These are phyloP conservation scores for Dermatemys mawii DNA, from an alignment of 2,113 vertebrate genomes.

Conservation along the genomic window DNA sequence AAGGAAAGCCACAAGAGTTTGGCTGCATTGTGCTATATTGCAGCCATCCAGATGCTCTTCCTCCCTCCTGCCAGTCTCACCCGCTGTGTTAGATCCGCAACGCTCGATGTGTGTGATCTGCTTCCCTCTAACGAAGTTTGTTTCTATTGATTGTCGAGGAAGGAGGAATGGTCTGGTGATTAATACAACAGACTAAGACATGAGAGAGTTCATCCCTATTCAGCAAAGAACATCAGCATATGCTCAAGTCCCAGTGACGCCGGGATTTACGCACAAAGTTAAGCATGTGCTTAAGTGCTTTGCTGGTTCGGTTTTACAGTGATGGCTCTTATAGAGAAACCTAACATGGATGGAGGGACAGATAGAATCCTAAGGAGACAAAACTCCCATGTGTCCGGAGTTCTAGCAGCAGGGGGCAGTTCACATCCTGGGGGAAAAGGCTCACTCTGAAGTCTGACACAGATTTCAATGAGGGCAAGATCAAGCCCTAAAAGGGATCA, in stretches of 20 bases:
- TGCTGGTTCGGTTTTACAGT: background rate
- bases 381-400: background rate
- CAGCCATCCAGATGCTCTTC: background rate
- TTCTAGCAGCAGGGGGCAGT: background rate
- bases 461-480: background rate
- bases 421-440: background rate
- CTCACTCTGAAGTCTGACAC: background rate
- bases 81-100: background rate
- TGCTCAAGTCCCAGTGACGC: background rate
- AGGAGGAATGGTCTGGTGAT: background rate
- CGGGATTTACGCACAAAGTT: background rate
- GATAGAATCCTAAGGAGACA: background rate
- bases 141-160: background rate
- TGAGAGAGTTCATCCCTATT: background rate
- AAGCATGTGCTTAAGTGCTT: background rate
- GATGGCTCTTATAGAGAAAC: background rate
- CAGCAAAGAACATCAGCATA: background rate
- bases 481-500: background rate
- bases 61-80: background rate
- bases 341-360: background rate
- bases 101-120: background rate
- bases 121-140: background rate
- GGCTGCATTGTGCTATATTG: background rate
- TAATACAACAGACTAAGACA: background rate
- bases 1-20: background rate